phyloP scores from a whole-genome alignment of 2,113 vertebrate species.

The Hoplias malabaricus region DNA sequence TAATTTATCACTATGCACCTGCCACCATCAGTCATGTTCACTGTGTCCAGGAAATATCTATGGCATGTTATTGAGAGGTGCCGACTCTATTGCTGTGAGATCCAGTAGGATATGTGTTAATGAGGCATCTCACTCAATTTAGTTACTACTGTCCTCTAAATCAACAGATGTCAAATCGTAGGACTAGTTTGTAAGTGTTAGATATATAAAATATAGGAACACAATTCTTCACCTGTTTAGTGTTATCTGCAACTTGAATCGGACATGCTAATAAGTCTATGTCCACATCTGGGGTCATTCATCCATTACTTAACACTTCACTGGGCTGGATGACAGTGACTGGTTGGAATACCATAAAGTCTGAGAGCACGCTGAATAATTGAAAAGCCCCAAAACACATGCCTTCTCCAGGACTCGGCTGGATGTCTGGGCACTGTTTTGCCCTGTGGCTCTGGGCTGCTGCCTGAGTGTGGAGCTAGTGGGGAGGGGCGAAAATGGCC shows the following conservation, averaged over 20 bases:
- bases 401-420: neutral
- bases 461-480: neutral
- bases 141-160: constrained; percentile 2
- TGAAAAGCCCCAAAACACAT: constrained; percentile 31
- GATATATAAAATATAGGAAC: neutral
- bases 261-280: neutral
- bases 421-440: neutral
- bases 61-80: neutral
- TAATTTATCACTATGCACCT: constrained; percentile 3
- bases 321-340: constrained; percentile 7
- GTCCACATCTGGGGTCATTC: constrained; percentile 23
- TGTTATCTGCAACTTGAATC: constrained; percentile 11
- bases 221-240: neutral
- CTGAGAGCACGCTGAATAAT: constrained; percentile 39
- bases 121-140: constrained; percentile 1
- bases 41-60: constrained; percentile 1
- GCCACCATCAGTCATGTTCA: constrained; percentile 16
- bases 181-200: neutral
- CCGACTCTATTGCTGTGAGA: neutral
- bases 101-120: constrained; percentile 8
- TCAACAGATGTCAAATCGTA: neutral
- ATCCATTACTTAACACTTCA: constrained; percentile 25
- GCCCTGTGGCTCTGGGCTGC: neutral
- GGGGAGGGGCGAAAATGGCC: neutral
- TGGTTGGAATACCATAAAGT: constrained; percentile 19